A percentile compares a stretch with the other conserved stretches of the same genome.
Conservation (phyloP, 2,113 vertebrate genomes). For the Ceratotherium simum region DNA sequence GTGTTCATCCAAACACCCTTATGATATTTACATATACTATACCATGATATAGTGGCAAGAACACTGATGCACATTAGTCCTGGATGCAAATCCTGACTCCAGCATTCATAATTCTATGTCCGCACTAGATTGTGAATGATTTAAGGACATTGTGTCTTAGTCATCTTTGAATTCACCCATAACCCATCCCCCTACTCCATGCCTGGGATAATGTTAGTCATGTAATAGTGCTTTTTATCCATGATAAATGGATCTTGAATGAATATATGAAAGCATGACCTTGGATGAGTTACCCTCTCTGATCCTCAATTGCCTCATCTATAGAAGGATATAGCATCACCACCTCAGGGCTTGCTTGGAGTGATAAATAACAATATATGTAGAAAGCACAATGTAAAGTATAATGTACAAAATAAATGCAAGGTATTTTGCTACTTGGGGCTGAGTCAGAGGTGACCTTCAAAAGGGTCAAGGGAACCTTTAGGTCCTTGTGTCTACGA, state of each 20-base stretch:
- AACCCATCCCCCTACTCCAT: not conserved
- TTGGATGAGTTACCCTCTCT: not conserved
- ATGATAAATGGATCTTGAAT: not conserved
- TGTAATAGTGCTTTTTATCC: not conserved
- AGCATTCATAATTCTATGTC: not conserved
- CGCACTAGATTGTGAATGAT: not conserved
- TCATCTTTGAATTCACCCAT: slow-evolving; percentile 19
- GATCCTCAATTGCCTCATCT: not conserved
- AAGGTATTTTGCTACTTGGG: not conserved
- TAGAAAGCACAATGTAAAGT: not conserved
- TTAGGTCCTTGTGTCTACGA: slow-evolving; percentile 56
- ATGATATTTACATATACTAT: not conserved
- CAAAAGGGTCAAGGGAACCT: slow-evolving; percentile 37
- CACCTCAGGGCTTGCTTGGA: not conserved
- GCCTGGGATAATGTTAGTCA: not conserved
- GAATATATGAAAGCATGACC: slow-evolving; percentile 19
- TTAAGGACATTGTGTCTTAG: not conserved
- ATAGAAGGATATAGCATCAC: not conserved
- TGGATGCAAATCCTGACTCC: not conserved
- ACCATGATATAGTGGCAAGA: not conserved
- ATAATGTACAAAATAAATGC: not conserved
- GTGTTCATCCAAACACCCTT: not conserved
- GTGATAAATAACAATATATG: not conserved
- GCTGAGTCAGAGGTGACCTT: slow-evolving; percentile 26
- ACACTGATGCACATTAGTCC: not conserved